Evolutionary conservation across 2,888 invertebrate genomes (phyloP), one percentile per base, ranked within the genome.

Genomic region (Spilarctia lutea): DNA sequence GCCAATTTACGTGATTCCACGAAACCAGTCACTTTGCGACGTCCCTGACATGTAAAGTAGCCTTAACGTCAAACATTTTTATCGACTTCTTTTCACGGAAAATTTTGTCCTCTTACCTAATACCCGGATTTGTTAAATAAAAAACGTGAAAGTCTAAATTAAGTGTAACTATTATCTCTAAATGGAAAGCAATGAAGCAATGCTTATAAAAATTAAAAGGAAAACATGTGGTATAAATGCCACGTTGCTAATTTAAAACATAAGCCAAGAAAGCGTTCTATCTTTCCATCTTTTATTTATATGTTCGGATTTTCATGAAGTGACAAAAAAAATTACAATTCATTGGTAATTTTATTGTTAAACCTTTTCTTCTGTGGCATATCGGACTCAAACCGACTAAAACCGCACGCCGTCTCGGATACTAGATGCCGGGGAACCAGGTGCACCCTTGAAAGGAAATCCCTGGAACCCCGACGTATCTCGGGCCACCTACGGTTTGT

Each of bases 141-240:
- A 65, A 48, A 35, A 65, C 27, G 63, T 63, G 20, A 4, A 45
- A 67, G 33, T 71, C 16, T 30, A 70, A 71, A 71, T 71, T 71
- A 45, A 56, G 16, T 33, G 63, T 65, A 67, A 27, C 24, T 56
- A n/a, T 60, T 11, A 30, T 80, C 79, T 79, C 78, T 82, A 83
- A 83, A 81, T 76, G 78, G 84, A 84, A 84, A 77, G 33, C 48
- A 67, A 75, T 72, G 67, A 81, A 81, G 73, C 77, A 81, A 78
- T 76, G 83, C 86, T 87, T 86, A 87, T 79, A 79, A 90, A 91
- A 88, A 91, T 92, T 92, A 90, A 92, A 86, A 89, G 76, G 87
- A 81, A 90, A 90, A 91, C 91, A 88, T 88, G 90, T 88, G 85
- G 85, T 83, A 85, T 83, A 83, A 81, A 83, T 83, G 80, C 80